Evolutionary conservation across 2,888 invertebrate genomes (phyloP).

Genomic region (Acronicta alni): DNA sequence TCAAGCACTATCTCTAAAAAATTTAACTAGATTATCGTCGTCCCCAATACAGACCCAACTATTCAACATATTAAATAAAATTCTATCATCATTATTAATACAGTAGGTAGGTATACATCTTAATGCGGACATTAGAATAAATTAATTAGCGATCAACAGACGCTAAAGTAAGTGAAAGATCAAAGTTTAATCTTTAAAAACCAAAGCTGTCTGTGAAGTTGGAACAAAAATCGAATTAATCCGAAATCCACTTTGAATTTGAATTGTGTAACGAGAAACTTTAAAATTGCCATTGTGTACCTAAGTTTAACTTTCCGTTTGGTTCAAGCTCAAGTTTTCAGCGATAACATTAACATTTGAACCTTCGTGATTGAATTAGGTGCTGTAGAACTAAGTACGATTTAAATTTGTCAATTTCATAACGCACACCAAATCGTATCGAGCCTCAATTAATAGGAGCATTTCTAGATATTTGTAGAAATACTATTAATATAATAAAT

Average conservation of each 20-base stretch:
- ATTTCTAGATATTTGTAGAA: too few species aligned
- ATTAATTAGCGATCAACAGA: constrained; percentile 60
- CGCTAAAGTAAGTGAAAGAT: constrained; percentile 54
- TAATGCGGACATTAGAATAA: constrained; percentile 39
- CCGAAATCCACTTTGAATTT: constrained; percentile 79
- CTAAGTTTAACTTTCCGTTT: constrained; percentile 74
- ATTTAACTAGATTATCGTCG: too few species aligned
- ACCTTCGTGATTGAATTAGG: constrained; percentile 33
- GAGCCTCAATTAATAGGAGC: too few species aligned
- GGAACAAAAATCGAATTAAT: constrained; percentile 80
- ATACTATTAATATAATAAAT: too few species aligned
- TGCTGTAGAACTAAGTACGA: neutral
- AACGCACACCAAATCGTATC: too few species aligned
- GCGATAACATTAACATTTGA: constrained; percentile 59
- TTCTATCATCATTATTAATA: too few species aligned
- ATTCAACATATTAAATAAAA: too few species aligned
- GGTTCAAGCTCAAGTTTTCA: constrained; percentile 63
- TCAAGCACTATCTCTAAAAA: too few species aligned
- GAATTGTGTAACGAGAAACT: constrained; percentile 77
- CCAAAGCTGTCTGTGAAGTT: constrained; percentile 73
- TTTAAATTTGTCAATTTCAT: too few species aligned
- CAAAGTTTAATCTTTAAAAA: constrained; percentile 72
- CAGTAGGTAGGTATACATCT: neutral
- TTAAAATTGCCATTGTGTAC: constrained; percentile 81
- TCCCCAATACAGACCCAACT: too few species aligned